Conservation (phyloP, 2,888 invertebrate species). For the Alloscopus bannaensis region DNA sequence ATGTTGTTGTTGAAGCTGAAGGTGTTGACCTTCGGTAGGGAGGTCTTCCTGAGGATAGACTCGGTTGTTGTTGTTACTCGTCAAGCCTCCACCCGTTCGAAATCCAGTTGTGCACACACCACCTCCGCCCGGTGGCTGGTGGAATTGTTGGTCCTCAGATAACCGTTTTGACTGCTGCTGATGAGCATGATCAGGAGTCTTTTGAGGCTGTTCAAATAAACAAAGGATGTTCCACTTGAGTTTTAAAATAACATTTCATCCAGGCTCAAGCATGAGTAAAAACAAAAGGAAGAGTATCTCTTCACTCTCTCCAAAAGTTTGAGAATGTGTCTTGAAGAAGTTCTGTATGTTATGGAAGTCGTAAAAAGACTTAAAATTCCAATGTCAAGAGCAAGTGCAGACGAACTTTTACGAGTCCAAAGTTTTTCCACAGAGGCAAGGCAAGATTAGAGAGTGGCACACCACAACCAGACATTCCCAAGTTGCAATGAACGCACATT, state of each 20-base stretch:
- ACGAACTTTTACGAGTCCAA: too few relatives aligned
- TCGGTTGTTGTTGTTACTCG: slow-evolving; percentile 55
- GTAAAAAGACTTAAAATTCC: slow-evolving; percentile 37
- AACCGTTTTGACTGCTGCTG: slow-evolving; percentile 35
- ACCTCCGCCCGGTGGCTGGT: background rate
- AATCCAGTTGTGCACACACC: slow-evolving; percentile 35
- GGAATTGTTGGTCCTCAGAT: slow-evolving; percentile 53
- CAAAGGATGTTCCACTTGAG: slow-evolving; percentile 45
- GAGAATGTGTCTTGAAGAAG: background rate
- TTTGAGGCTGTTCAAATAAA: slow-evolving; percentile 53
- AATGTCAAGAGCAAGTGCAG: slow-evolving; percentile 54
- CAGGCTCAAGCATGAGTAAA: too few relatives aligned
- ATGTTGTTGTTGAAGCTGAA: slow-evolving; percentile 3
- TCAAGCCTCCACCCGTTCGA: background rate
- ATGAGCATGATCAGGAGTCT: slow-evolving; percentile 43
- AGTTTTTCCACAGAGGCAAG: too few relatives aligned
- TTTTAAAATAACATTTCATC: slow-evolving; percentile 51
- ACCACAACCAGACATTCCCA: background rate
- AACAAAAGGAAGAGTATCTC: too few relatives aligned
- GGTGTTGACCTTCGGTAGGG: slow-evolving; percentile 5
- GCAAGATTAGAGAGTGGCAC: too few relatives aligned
- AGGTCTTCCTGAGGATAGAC: slow-evolving; percentile 57
- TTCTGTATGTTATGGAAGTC: too few relatives aligned
- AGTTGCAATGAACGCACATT: slow-evolving; percentile 11
- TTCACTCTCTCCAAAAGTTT: background rate